Base-by-base conservation (phyloP, 2,113 vertebrate species). In the Rhinogobius similis region DNA sequence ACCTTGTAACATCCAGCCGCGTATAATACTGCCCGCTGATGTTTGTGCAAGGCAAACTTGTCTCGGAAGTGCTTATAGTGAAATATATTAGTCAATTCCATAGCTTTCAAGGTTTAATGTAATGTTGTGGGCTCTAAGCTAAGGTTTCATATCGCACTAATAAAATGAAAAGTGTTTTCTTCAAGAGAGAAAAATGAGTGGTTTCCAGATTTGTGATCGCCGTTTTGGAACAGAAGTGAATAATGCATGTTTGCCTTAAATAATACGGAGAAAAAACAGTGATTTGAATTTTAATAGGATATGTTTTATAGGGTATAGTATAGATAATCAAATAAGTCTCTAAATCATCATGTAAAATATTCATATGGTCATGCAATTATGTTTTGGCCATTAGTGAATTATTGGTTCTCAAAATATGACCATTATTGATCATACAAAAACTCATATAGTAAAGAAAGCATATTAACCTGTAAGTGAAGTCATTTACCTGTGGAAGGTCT, bases 401-500 rank as follows among this genome's bases (percentile, higher is more conserved):
- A 16, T 44, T 44, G 43, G 27, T 32, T 59, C 56, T 59, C 27
- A 10, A 32, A 46, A 46, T 18, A 20, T 5, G 43, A 46, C 43
- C 18, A 32, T 52, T 21, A 23, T 52, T 23, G 8, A 27, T 23
- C 53, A 16, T 29, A 26, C 14, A 29, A 18, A 29, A 10, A 18
- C 26, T 10, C 46, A 46, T 2, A 18, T 20, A 20, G 16, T 46
- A 20, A 20, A 21, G 20, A n/a, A 50, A 50, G 20, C 46, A 50
- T 10, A 50, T 2, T 10, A 7, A 10, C 8, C 18, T 2, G 20
- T 38, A n/a, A 36, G 58, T 20, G 14, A 38, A 27, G 13, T 73
- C 65, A 83, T 78, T 59, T 90, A 90, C 90, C 89, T 90, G 82
- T 2, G 62, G 73, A 66, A 55, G 75, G 41, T 88, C 81, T 87